Evolutionary conservation across 2,797 vertebrate genomes (phyloP).

Genomic region (Cetoscarus ocellatus): DNA sequence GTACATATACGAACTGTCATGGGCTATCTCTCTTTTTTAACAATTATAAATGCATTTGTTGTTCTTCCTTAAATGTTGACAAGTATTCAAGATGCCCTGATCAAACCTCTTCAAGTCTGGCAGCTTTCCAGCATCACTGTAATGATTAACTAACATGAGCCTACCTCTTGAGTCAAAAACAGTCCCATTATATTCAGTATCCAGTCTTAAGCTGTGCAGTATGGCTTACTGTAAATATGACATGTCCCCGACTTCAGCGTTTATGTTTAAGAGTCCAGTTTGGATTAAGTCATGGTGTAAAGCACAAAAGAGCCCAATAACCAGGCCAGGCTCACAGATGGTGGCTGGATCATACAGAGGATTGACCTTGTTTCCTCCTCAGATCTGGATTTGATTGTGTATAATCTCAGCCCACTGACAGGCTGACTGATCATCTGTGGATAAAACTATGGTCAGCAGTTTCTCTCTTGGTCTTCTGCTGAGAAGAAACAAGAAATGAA

Average conservation of each 20-base stretch:
- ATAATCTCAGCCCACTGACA: conserved; percentile 70
- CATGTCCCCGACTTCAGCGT: conserved; percentile 5
- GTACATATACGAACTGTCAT: neutral
- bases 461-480: conserved; percentile 32
- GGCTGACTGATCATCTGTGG: conserved; percentile 69
- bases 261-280: conserved; percentile 15
- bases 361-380: conserved; percentile 77
- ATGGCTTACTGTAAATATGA: conserved; percentile 1
- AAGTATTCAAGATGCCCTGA: neutral
- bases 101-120: neutral
- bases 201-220: neutral
- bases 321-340: conserved; percentile 69
- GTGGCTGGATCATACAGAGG: conserved; percentile 68
- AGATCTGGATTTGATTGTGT: conserved; percentile 72
- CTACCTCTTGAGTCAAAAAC: neutral
- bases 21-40: neutral
- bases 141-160: conserved; percentile 24
- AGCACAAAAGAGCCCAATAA: conserved; percentile 63
- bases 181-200: neutral
- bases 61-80: neutral
- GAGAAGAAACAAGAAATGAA: conserved; percentile 18
- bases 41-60: neutral
- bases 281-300: conserved; percentile 59
- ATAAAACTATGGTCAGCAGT: conserved; percentile 64
- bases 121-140: neutral